Base-by-base conservation (phyloP, 2,888 invertebrate genomes). In the Drosophila aldrichi region DNA sequence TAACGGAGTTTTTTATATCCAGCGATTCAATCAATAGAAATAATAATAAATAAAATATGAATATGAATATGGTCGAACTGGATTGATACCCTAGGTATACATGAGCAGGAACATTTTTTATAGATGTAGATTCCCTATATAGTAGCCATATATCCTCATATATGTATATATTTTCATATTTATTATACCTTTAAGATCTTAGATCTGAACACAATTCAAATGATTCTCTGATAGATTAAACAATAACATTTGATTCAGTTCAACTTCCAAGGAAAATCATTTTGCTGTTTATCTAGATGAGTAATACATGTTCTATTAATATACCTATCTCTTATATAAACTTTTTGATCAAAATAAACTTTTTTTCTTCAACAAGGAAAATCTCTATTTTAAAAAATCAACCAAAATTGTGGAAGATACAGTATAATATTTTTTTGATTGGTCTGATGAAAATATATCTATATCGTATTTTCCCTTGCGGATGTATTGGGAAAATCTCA, bases 21-120 rank as follows among this genome's bases (percentile, higher is more conserved):
- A 38, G 36, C 57, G 59, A 59, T 62, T 49, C 61, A 62, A 71
- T 51, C 43, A 51, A 71, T 48, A 46, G 25, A 25, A 40, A 60
- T 34, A 52, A 58, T 54, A 59, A 59, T 12, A 36, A 48, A 22
- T 32, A n/a, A 9, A 7, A n/a, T 29, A 29, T 29, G 29, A 6
- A 29, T n/a, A 7, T 18, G 20, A 54, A 18, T 54, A 14, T 12
- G 8, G 16, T 36, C 6, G 3, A 18, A 12, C n/a, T 8, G 2
- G 12, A 1, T 7, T n/a, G 36, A 67, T 41, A 36, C n/a, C 34
- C 54, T 40, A 2, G n/a, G 14, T 25, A 49, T 58, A 6, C n/a
- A 10, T 20, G 22, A 9, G 14, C 5, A 12, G 3, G 43, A 18
- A 1, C 4, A 18, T 41, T 18, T 18, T 0, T 2, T 18, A 14